Percentiles rank a stretch among this genome's conserved stretches.
Evolutionary conservation across 2,797 vertebrate genomes (phyloP).

Genomic region (Poecilia gillii): DNA sequence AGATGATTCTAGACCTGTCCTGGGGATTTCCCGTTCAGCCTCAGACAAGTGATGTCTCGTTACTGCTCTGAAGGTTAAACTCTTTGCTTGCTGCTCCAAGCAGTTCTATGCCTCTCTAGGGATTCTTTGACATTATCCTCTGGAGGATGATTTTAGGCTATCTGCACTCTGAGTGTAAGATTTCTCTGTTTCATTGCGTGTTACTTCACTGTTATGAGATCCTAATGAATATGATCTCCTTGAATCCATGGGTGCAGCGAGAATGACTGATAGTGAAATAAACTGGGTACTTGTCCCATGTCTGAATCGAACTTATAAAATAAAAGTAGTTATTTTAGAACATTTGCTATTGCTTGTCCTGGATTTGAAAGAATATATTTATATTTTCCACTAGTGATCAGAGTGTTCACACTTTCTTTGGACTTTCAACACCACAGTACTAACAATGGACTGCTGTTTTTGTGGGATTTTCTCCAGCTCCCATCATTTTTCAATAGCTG

Average conservation of each 20-base stretch:
- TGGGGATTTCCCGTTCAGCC: neutral
- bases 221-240: neutral
- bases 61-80: constrained; percentile 1
- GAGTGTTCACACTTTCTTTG: neutral
- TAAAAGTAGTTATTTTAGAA: neutral
- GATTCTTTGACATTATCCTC: neutral
- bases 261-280: neutral
- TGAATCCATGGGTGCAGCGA: neutral
- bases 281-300: neutral
- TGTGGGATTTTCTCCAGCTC: neutral
- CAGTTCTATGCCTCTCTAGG: neutral
- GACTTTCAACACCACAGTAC: neutral
- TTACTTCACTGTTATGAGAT: neutral
- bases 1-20: neutral
- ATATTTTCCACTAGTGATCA: neutral
- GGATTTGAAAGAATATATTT: neutral
- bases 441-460: neutral
- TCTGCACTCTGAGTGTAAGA: neutral
- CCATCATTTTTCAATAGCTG: neutral
- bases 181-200: neutral
- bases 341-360: too few species aligned
- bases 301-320: neutral
- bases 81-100: neutral
- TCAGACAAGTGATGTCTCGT: neutral
- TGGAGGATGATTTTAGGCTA: neutral